These are phyloP conservation scores for Apodemus sylvaticus DNA, from an alignment of 2,113 vertebrate species.

Conservation along the genomic window DNA sequence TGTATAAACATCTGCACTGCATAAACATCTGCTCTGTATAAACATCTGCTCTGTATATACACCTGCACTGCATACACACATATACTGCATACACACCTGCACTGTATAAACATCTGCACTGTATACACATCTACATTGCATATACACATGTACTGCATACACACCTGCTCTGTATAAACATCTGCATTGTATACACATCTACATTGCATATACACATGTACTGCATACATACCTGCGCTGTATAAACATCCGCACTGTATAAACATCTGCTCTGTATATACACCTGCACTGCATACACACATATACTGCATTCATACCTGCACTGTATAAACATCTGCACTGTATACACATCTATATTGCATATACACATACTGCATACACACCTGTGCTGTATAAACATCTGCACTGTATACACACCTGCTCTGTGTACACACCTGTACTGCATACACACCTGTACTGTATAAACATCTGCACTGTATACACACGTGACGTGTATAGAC, in stretches of 20 bases:
- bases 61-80: too few species aligned
- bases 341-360: neutral
- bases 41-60: neutral
- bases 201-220: neutral
- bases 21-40: neutral
- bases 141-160: neutral
- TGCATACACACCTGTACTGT: neutral
- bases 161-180: neutral
- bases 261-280: neutral
- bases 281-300: too few species aligned
- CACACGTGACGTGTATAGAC: too few species aligned
- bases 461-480: neutral
- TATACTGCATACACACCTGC: too few species aligned
- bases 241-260: fast-evolving
- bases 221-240: neutral
- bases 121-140: too few species aligned
- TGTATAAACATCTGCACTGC: neutral
- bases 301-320: neutral
- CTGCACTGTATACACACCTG: too few species aligned
- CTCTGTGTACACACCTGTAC: neutral
- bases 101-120: neutral
- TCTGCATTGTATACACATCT: fast-evolving
- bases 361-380: neutral
- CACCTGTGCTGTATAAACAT: neutral
- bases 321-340: neutral